Evolutionary conservation across 2,797 vertebrate genomes (phyloP), one percentile per base, ranked within the genome.

Genomic region (Sciaenops ocellatus): DNA sequence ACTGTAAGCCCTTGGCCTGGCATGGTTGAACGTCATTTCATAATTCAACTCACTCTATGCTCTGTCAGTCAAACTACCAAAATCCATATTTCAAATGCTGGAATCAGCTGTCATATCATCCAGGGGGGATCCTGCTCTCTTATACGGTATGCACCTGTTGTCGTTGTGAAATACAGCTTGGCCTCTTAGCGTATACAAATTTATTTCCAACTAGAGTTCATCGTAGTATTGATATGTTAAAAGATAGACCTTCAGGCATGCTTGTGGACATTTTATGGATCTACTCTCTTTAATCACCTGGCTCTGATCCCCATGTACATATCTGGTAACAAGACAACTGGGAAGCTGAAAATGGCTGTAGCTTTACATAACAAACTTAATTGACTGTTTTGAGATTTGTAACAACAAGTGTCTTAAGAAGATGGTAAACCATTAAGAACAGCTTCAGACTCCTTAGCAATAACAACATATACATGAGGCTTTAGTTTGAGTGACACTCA

Each of bases 41-140:
- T 75, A 79, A 82, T 79, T 11, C 50, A 48, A 55, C 42, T 48
- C 20, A 63, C 63, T 73, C 38, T 30, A 61, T 80, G 30, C 17
- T 62, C 55, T 59, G 56, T 76, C 63, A 66, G 54, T 74, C 67
- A 80, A 74, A 67, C 56, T 15, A 77, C 85, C 26, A 38, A 28
- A 76, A 59, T 44, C 54, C 48, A 61, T 71, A 57, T 71, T 73
- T 81, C 41, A 42, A 46, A 55, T 2, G 10, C 20, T 22, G 57
- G 6, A 73, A 48, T 4, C 42, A 34, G 54, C 24, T 64, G 34
- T 57, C 52, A 72, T 55, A 70, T 79, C 8, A 64, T 50, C 64
- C 26, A 22, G 1, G 1, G 8, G n/a, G 48, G 6, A 56, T 66
- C 12, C 41, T 18, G 22, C 57, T 74, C 22, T 54, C 1, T 47